Evolutionary conservation across 2,113 vertebrate species (phyloP), one percentile per base, ranked within the genome.

Genomic region (Barnardius zonarius): DNA sequence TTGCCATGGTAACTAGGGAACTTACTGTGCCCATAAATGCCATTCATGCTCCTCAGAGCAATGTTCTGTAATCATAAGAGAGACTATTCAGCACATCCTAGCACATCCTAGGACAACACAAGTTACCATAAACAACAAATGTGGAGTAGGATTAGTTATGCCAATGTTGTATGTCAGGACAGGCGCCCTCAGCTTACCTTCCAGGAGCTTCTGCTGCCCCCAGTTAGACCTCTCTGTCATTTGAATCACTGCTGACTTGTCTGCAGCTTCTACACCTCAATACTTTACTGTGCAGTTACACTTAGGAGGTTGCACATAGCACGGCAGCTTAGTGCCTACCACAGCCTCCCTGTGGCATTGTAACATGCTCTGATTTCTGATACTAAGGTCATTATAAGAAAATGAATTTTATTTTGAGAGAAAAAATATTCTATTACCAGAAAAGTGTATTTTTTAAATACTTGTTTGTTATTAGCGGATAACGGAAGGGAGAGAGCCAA

Each of bases 221-320:
- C 57, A 31, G 24, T 57, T 57, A 77, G 75, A 83, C 3, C 13
- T 43, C 82, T 63, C 14, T 9, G 28, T 7, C 8, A 43, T 48
- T 73, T 78, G 55, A n/a, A 52, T 9, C 44, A 20, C 41, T 74
- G 41, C 19, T 51, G 63, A 25, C 69, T 86, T 66, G 18, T 27
- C 39, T 55, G 55, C n/a, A 86, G 10, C 30, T 61, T 75, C 51
- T 54, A 17, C 3, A n/a, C 11, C 4, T 11, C 0, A 0, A 22
- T 35, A 33, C 7, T 81, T 73, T 43, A 23, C 44, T 62, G 49
- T 43, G 54, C 44, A 48, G 11, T 33, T 81, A 54, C 15, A 20
- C 24, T 62, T 28, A 4, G 28, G 27, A 37, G 7, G 12, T 27
- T 61, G 13, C 27, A 46, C 6, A 2, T n/a, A 54, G 18, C 18